These are phyloP conservation scores for Orthonevra nobilis DNA, from an alignment of 2,888 invertebrate genomes.

Conservation along the genomic window DNA sequence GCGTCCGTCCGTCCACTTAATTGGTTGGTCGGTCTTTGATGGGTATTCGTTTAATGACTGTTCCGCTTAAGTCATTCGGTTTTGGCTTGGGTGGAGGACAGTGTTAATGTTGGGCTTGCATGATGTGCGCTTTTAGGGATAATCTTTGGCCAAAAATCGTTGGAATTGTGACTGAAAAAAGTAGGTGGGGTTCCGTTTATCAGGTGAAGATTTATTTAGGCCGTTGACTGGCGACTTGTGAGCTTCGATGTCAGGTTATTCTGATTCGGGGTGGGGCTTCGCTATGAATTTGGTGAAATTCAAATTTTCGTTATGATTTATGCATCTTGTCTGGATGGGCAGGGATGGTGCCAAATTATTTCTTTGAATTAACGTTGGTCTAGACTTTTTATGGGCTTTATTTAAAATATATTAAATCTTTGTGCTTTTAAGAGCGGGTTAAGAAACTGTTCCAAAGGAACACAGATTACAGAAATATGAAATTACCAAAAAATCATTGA, in stretches of 20 bases:
- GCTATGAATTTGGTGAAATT: background rate
- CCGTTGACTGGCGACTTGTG: slow-evolving; percentile 2
- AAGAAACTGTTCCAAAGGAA: no score
- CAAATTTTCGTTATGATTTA: slow-evolving; percentile 44
- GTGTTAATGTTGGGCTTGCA: slow-evolving; percentile 21
- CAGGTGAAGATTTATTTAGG: slow-evolving; percentile 58
- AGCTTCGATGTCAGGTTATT: no score
- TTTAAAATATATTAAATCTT: no score
- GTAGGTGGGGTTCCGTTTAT: slow-evolving; percentile 19
- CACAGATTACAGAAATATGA: no score
- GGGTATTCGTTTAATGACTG: slow-evolving; percentile 62
- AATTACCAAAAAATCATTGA: no score
- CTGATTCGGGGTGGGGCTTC: no score
- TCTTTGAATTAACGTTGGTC: slow-evolving; percentile 52
- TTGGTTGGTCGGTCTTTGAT: slow-evolving; percentile 62
- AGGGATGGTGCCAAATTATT: no score
- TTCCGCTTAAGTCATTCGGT: slow-evolving; percentile 51
- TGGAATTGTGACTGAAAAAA: background rate
- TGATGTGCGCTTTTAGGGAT: slow-evolving; percentile 9
- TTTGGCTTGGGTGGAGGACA: background rate
- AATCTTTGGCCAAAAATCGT: slow-evolving; percentile 43
- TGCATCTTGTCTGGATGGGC: slow-evolving; percentile 29
- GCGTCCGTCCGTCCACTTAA: slow-evolving; percentile 66
- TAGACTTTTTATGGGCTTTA: no score
- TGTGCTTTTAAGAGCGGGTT: no score